Base-by-base conservation (phyloP, 2,797 vertebrate species). In the Schizopygopsis malacanthus region DNA sequence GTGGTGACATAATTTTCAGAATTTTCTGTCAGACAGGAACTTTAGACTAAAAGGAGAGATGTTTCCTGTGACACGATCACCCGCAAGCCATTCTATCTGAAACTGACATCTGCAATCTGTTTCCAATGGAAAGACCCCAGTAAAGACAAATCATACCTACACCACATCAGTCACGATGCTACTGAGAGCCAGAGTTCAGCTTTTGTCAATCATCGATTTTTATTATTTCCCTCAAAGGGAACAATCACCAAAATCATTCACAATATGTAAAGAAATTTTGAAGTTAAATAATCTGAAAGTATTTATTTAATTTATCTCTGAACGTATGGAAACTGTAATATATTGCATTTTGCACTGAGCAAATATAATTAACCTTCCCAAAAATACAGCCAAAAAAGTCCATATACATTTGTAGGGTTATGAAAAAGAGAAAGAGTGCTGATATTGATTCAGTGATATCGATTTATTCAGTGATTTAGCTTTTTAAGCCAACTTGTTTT, bases 121-220 rank as follows among this genome's bases (percentile, higher is more conserved):
- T 81, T 89, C 87, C 88, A 89, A 89, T 84, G 89, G 91, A 92
- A 87, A 92, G 91, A 92, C 92, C 92, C 92, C 91, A 89, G 90
- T 91, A 85, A 91, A 90, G 92, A 93, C 93, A 92, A 91, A 93
- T 92, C 92, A 91, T 87, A 61, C 87, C 87, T 90, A 89, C 92
- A 91, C 92, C 88, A 92, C 90, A 92, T 94, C 92, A 92, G 93
- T 93, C 94, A 93, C 90, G 90, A 93, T 92, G 91, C 89, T 88
- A 91, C 92, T 88, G 90, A 90, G 92, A 93, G 91, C 92, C 90
- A 93, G 93, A 91, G 93, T 94, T 94, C 92, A 93, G 93, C 45
- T 71, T 91, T 94, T 93, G 93, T 92, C 92, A 92, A 91, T 93
- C 92, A 95, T 94, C 92, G 93, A 94, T 95, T 95, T 94, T 92